Base-by-base conservation (phyloP, 2,113 vertebrate genomes). In the Reinhardtius hippoglossoides region DNA sequence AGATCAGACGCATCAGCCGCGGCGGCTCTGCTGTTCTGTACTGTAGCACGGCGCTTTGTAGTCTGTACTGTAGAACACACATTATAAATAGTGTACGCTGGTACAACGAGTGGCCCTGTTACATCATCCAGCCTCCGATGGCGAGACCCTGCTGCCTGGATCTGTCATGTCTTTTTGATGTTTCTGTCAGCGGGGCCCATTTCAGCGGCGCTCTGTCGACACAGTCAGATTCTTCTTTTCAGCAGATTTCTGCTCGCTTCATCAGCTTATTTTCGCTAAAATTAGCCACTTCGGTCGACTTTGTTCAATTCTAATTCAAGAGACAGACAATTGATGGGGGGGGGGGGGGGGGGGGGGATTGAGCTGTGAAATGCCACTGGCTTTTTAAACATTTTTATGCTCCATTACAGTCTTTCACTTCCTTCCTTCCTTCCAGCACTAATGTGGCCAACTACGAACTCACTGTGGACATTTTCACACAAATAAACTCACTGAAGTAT, bases 121-220 rank as follows among this genome's bases (percentile, higher is more conserved):
- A 52, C 64, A 67, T 85, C 76, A 78, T 8, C 69, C 65, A 37
- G 2, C 59, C 23, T 77, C 61, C 65, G 57, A 74, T 55, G 54
- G 56, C 20, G 67, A 78, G 65, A 65, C 58, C 55, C 35, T n/a
- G 73, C 52, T 76, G 63, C n/a, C 40, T 44, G 18, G 37, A 35
- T 67, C 48, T 31, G 63, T 66, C 56, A 57, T 48, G 55, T 57
- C 69, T 61, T 73, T 76, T 85, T 72, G 56, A 81, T 68, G 40
- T 20, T 20, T 66, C 62, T 85, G 74, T 78, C 76, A 78, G 73
- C 15, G 44, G 67, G 54, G 76, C 76, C 26, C 44, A 26, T 77
- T 66, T 59, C 63, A 56, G 24, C 46, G 27, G 24, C 8, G 15
- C 42, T 40, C 48, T 42, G 40, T 83, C 77, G n/a, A 71, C 44